Conservation (phyloP, 2,797 vertebrate species). For the Rachycentron canadum region DNA sequence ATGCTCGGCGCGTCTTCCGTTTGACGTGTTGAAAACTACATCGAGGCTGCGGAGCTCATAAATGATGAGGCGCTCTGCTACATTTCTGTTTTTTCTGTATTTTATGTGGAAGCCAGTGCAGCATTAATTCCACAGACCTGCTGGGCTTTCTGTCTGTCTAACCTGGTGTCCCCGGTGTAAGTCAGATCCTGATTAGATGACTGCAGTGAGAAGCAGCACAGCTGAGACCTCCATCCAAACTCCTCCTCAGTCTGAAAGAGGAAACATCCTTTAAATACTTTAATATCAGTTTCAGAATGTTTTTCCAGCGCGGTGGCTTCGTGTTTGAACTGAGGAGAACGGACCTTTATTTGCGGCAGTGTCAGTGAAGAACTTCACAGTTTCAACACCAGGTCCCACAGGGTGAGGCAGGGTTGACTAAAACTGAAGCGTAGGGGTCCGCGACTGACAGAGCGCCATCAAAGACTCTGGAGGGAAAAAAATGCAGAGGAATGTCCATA, state of each 20-base stretch:
- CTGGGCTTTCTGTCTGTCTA: not conserved
- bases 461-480: conserved; percentile 41
- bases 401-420: conserved; percentile 3
- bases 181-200: not conserved
- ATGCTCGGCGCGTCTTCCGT: not conserved
- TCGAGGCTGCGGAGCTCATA: not conserved
- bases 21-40: conserved; percentile 2
- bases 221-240: not conserved
- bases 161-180: conserved; percentile 18
- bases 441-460: conserved; percentile 55
- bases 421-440: conserved; percentile 30
- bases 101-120: not conserved
- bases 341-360: not conserved
- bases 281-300: not conserved
- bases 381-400: conserved; percentile 7
- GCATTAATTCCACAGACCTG: not conserved
- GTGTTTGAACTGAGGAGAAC: not conserved
- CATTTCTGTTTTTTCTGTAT: not conserved
- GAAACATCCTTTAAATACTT: not conserved
- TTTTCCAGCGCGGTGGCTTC: not conserved
- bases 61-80: not conserved
- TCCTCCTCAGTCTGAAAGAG: not conserved
- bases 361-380: not conserved
- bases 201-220: not conserved
- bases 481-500: conserved; percentile 58